Evolutionary conservation across 2,888 invertebrate species (phyloP).

Genomic region (Ormia ochracea): DNA sequence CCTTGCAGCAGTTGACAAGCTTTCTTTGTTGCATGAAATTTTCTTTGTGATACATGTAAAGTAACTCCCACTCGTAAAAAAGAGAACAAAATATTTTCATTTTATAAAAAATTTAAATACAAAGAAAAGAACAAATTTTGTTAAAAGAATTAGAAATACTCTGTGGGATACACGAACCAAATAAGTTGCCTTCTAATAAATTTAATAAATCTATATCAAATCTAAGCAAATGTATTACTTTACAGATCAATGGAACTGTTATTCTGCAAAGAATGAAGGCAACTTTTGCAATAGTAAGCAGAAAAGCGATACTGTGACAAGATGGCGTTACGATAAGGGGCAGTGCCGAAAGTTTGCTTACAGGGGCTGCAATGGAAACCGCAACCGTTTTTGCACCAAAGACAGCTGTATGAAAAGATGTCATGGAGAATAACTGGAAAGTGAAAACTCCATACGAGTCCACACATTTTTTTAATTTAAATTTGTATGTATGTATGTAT

Average conservation of each 20-base stretch:
- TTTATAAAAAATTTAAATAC: no score
- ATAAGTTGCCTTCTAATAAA: no score
- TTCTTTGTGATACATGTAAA: no score
- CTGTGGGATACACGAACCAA: neutral
- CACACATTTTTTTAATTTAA: no score
- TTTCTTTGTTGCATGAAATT: no score
- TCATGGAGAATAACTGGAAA: conserved; percentile 38
- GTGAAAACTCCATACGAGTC: no score
- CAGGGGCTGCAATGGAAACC: conserved; percentile 85
- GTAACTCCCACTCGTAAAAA: no score
- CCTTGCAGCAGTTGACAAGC: no score
- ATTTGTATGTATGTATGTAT: no score
- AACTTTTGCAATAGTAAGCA: conserved; percentile 72
- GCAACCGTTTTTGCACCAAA: conserved; percentile 84
- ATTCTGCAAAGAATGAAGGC: conserved; percentile 70
- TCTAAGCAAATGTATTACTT: neutral
- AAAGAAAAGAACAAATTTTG: no score
- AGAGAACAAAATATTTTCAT: no score
- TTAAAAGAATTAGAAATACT: no score
- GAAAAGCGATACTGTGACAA: conserved; percentile 66
- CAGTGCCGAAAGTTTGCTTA: conserved; percentile 83
- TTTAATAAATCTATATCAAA: neutral
- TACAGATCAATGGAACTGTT: conserved; percentile 72
- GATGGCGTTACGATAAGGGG: conserved; percentile 84
- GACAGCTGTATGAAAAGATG: conserved; percentile 87